phyloP scores from a whole-genome alignment of 1,140 invertebrate genomes.

The Leucophenga varia region DNA sequence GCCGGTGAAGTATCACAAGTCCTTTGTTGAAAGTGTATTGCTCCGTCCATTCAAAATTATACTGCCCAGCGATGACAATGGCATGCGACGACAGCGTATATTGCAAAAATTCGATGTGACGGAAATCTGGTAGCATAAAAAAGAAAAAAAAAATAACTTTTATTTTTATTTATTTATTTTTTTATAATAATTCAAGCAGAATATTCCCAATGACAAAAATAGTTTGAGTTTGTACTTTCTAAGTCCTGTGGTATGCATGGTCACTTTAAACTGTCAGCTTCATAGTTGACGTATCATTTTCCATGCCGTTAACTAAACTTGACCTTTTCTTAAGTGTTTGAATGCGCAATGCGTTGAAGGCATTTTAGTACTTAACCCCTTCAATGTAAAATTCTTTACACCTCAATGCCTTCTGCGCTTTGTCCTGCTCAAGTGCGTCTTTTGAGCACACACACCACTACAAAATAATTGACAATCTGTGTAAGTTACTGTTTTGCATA shows the following conservation, averaged over 20 bases:
- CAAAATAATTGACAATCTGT: slow-evolving; percentile 28
- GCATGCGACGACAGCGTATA: slow-evolving; percentile 38
- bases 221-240: too few species aligned
- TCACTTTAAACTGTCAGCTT: too few species aligned
- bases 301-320: slow-evolving; percentile 8
- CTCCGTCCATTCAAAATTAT: slow-evolving; percentile 51
- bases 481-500: too few species aligned
- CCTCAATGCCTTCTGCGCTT: neutral
- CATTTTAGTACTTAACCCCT: too few species aligned
- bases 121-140: slow-evolving; percentile 55
- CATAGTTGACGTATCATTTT: neutral
- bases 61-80: slow-evolving; percentile 43
- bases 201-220: too few species aligned
- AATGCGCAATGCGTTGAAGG: too few species aligned
- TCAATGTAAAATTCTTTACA: neutral
- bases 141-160: too few species aligned
- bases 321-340: too few species aligned
- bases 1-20: slow-evolving; percentile 44
- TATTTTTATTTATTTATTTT: too few species aligned
- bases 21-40: slow-evolving; percentile 47
- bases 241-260: too few species aligned
- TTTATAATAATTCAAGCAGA: too few species aligned
- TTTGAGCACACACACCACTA: slow-evolving; percentile 22
- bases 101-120: slow-evolving; percentile 53
- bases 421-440: slow-evolving; percentile 14